phyloP scores from a whole-genome alignment of 2,888 invertebrate genomes.

The Drosophila stalkeri region DNA sequence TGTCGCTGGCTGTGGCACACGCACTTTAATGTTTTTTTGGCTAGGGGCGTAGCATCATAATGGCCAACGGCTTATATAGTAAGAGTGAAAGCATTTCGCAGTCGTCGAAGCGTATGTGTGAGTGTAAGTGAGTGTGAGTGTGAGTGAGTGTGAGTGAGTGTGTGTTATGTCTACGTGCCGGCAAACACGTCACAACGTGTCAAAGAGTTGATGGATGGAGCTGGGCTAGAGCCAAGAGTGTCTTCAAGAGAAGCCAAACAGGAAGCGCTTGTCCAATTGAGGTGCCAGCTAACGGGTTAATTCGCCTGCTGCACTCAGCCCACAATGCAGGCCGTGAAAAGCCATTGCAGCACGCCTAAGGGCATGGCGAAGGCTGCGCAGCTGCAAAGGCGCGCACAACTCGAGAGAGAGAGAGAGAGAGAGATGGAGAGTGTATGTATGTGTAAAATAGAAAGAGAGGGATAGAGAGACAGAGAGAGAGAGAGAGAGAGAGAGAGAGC shows the following conservation, averaged over 20 bases:
- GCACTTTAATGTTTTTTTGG: constrained; percentile 36
- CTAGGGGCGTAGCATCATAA: constrained; percentile 14
- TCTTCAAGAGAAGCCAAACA: constrained; percentile 40
- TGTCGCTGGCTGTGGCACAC: constrained; percentile 26
- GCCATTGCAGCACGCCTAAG: constrained; percentile 4
- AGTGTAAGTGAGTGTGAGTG: constrained; percentile 9
- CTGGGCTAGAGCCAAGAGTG: constrained; percentile 11
- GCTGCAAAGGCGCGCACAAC: constrained; percentile 13
- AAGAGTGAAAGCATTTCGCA: constrained; percentile 78
- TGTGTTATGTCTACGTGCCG: constrained; percentile 68
- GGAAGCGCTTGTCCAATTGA: constrained; percentile 59
- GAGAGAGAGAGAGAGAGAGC: constrained; percentile 18
- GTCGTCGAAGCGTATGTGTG: constrained; percentile 19
- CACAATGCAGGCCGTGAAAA: constrained; percentile 5
- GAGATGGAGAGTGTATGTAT: background rate
- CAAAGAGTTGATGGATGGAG: constrained; percentile 28
- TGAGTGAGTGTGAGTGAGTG: constrained; percentile 6
- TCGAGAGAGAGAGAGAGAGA: background rate
- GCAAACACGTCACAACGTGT: constrained; percentile 67
- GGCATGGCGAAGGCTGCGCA: constrained; percentile 27
- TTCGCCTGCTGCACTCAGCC: constrained; percentile 18
- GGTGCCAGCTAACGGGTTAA: constrained; percentile 41
- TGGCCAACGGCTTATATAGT: constrained; percentile 48
- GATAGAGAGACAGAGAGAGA: constrained; percentile 21
- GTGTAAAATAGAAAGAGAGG: background rate